Evolutionary conservation across 2,888 invertebrate species (phyloP), one percentile per base, ranked within the genome.

Genomic region (Lasioglossum figueresi): DNA sequence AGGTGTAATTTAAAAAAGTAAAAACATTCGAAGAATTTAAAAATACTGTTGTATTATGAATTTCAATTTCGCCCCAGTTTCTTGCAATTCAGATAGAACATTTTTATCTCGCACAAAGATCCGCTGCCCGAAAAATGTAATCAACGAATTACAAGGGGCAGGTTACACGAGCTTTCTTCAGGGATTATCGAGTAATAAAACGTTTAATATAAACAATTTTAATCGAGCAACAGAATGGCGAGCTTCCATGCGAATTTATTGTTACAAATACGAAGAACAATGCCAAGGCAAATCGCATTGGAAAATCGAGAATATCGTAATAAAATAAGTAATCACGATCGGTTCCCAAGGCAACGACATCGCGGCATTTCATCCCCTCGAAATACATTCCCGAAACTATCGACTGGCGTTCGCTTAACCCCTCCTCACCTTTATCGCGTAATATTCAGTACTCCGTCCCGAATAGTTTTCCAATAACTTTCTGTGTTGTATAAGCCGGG

Each of bases 401-500:
- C 73, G 81, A 79, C 59, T 31, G 14, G 14, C 27, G 6, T 48
- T 31, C 23, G 6, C 34, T 12, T 23, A 48, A 19, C 2, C 63
- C 8, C 16, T 16, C 2, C 37, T 12, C 72, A 8, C 72, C 56
- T 70, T 63, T 66, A 80, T 80, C 70, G 68, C 80, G 70, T 77
- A 76, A 77, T 80, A 85, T 85, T 80, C 84, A 77, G 76, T 45
- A 63, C 70, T 77, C 70, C 70, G 83, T 19, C 80, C 74, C 84
- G 85, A 83, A 85, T 85, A 84, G 84, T 77, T 85, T 85, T 80
- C 85, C 85, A 83, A 85, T 85, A 85, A 84, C 76, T 83, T 84
- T 80, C 80, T 72, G 83, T 74, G 73, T 79, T 66, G 76, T 85
- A 77, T 52, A 63, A 70, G 76, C 73, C 31, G 59, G 31, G 48